These are phyloP conservation scores for Scomber colias DNA, from an alignment of 2,113 vertebrate genomes.

Conservation along the genomic window DNA sequence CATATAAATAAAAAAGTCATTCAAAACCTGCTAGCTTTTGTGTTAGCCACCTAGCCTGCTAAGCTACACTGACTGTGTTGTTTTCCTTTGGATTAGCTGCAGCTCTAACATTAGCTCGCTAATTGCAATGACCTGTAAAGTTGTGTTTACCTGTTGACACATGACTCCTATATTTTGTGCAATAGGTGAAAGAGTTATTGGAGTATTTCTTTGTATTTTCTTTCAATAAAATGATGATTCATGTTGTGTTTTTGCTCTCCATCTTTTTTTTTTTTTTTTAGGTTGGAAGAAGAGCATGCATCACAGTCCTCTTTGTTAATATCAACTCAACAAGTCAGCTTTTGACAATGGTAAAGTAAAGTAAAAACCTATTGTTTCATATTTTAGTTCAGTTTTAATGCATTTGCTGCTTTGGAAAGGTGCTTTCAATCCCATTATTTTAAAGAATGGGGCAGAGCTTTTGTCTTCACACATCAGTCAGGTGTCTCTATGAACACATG, in stretches of 20 bases:
- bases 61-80: constrained; percentile 17
- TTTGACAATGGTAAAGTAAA: constrained; percentile 51
- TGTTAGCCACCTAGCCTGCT: constrained; percentile 53
- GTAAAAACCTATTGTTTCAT: not conserved
- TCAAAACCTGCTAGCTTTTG: constrained; percentile 1
- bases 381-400: not conserved
- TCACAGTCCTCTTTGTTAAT: not conserved
- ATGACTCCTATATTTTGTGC: not conserved
- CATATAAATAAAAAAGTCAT: not conserved
- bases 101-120: not conserved
- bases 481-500: no score
- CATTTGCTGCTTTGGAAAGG: no score
- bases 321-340: constrained; percentile 5
- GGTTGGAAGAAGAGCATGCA: constrained; percentile 46
- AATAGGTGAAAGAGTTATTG: accelerated
- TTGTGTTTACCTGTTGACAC: accelerated
- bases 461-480: no score
- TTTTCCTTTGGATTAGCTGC: not conserved
- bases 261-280: not conserved
- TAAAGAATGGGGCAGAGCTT: no score
- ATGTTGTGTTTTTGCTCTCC: not conserved
- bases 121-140: not conserved
- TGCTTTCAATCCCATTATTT: no score
- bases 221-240: accelerated
- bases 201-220: not conserved